Evolutionary conservation across 1,140 invertebrate species (phyloP).

Genomic region (Micrasema minimum): DNA sequence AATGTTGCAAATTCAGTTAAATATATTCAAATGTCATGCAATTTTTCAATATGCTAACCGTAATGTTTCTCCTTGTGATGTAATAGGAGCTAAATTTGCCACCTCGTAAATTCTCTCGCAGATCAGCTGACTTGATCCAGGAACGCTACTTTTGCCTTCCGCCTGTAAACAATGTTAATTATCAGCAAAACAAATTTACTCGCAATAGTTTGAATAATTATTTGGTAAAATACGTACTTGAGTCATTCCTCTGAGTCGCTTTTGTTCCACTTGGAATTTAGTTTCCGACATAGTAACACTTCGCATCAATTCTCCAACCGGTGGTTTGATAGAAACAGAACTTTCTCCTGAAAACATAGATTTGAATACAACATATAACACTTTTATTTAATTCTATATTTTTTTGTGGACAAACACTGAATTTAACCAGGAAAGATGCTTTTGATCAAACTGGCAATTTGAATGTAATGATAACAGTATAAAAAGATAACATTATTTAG

Average conservation of each 20-base stretch:
- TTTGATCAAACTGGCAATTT: too few relatives aligned
- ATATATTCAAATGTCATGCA: too few relatives aligned
- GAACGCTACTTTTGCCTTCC: constrained; percentile 45
- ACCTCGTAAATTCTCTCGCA: constrained; percentile 76
- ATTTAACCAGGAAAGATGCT: too few relatives aligned
- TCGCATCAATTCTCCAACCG: constrained; percentile 89
- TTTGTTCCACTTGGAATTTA: constrained; percentile 82
- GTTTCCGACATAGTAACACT: constrained; percentile 81
- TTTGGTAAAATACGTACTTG: constrained; percentile 65
- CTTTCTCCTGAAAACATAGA: constrained; percentile 63
- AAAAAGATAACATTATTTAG: too few relatives aligned
- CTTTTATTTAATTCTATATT: not conserved
- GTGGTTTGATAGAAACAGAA: constrained; percentile 79
- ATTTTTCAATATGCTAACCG: too few relatives aligned
- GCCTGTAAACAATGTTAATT: constrained; percentile 43
- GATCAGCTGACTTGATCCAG: constrained; percentile 50
- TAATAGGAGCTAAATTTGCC: constrained; percentile 83
- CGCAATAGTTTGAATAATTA: too few relatives aligned
- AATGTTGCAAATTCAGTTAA: too few relatives aligned
- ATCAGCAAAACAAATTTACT: too few relatives aligned
- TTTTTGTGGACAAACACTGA: too few relatives aligned
- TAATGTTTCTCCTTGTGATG: constrained; percentile 69
- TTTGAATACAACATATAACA: not conserved
- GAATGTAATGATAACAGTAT: too few relatives aligned
- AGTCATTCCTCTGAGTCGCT: constrained; percentile 90